Conservation (phyloP, 1,140 invertebrate genomes). For the Cydia splendana region DNA sequence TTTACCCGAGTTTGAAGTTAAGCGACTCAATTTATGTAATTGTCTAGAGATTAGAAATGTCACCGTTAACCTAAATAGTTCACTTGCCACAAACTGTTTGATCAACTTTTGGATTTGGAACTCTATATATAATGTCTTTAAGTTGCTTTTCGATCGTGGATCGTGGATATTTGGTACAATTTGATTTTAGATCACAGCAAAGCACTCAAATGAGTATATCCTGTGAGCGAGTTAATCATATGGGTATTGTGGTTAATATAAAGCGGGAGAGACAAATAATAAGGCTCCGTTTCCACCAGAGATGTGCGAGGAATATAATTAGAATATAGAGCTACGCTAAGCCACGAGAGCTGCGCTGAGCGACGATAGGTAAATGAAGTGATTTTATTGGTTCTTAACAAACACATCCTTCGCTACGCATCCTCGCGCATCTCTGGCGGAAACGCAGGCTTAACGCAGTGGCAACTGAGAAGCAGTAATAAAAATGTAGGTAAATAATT, state of each 20-base stretch:
- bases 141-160: not conserved
- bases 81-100: slow-evolving; percentile 1
- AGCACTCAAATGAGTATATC: slow-evolving; percentile 3
- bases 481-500: too few relatives aligned
- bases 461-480: too few relatives aligned
- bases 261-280: not conserved
- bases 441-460: too few relatives aligned
- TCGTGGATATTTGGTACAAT: not conserved
- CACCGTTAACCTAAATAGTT: slow-evolving; percentile 11
- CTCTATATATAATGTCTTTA: not conserved
- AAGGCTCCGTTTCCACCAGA: not conserved
- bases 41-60: slow-evolving; percentile 8
- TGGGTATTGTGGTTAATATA: slow-evolving; percentile 44
- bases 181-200: not conserved
- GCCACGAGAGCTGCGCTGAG: too few relatives aligned
- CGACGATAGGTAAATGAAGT: too few relatives aligned
- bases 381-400: too few relatives aligned
- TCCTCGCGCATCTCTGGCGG: too few relatives aligned
- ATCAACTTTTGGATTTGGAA: not conserved
- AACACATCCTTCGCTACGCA: too few relatives aligned
- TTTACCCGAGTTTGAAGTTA: too few relatives aligned
- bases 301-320: too few relatives aligned
- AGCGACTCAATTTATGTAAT: slow-evolving; percentile 12
- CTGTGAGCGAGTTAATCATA: not conserved
- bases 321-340: too few relatives aligned